phyloP scores from a whole-genome alignment of 2,113 vertebrate genomes.

The Taxidea taxus region DNA sequence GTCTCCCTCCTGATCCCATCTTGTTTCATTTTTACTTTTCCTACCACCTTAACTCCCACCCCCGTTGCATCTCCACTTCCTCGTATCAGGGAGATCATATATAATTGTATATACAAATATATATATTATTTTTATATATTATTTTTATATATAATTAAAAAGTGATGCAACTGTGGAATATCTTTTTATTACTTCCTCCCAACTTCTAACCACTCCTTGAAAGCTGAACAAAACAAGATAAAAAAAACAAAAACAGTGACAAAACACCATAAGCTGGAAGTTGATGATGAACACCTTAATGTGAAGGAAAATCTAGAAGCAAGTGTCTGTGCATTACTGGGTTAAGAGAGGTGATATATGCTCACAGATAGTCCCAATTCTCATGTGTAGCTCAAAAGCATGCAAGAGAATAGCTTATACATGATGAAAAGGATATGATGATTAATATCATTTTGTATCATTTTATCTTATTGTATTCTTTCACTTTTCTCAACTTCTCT shows the following conservation, averaged over 20 bases:
- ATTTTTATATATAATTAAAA: neutral
- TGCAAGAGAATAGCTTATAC: neutral
- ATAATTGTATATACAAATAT: too few species aligned
- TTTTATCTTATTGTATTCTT: neutral
- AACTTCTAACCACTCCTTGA: neutral
- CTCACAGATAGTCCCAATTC: neutral
- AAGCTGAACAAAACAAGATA: neutral
- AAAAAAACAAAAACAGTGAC: neutral
- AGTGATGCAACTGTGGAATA: neutral
- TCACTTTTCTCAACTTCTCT: neutral
- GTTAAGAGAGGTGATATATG: neutral
- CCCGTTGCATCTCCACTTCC: too few species aligned
- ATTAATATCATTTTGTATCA: neutral
- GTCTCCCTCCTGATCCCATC: too few species aligned
- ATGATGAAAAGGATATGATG: neutral
- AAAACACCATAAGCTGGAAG: neutral
- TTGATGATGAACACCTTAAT: neutral
- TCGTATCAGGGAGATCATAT: too few species aligned
- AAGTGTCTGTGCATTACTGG: neutral
- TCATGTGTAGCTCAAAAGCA: neutral
- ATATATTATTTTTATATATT: too few species aligned
- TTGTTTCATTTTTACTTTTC: too few species aligned
- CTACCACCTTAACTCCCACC: too few species aligned
- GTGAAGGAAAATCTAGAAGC: neutral
- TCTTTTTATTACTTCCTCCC: neutral